Evolutionary conservation across 2,888 invertebrate species (phyloP).

Genomic region (Frankliniella fusca): DNA sequence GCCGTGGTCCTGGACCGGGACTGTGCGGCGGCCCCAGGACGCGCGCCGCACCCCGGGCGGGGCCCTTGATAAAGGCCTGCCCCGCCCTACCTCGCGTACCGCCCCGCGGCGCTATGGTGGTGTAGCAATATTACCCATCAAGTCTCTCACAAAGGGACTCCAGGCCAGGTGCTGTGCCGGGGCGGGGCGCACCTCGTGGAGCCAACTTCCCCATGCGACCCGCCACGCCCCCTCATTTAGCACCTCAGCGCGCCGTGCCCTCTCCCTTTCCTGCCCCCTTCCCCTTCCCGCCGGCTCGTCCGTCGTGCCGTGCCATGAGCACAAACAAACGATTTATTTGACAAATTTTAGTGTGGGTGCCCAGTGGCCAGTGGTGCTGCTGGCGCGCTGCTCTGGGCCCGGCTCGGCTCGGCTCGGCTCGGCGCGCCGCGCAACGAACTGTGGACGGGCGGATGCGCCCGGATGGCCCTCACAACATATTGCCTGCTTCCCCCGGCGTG

Average conservation of each 20-base stretch:
- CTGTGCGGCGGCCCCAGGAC: background rate
- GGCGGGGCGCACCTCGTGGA: background rate
- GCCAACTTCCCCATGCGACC: background rate
- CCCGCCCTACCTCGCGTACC: background rate
- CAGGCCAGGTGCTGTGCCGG: background rate
- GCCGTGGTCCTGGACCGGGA: background rate
- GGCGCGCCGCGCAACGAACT: conserved; percentile 13
- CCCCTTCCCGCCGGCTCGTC: background rate
- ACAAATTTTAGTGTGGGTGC: conserved; percentile 16
- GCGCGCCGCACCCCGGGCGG: background rate
- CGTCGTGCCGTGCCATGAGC: background rate
- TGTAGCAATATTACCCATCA: background rate
- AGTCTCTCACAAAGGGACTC: background rate
- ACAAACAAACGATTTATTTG: conserved; percentile 23
- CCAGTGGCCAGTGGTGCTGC: background rate
- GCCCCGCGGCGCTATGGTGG: background rate
- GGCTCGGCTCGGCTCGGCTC: background rate
- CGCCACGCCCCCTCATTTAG: background rate
- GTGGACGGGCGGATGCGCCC: conserved; percentile 22
- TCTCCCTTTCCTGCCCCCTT: background rate
- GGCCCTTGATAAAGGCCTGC: conserved; percentile 18
- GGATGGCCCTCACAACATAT: conserved; percentile 22
- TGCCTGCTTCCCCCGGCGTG: conserved; percentile 17
- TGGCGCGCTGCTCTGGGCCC: background rate
- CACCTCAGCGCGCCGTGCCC: background rate